Evolutionary conservation across 2,797 vertebrate species (phyloP).

Genomic region (Hipposideros larvatus): DNA sequence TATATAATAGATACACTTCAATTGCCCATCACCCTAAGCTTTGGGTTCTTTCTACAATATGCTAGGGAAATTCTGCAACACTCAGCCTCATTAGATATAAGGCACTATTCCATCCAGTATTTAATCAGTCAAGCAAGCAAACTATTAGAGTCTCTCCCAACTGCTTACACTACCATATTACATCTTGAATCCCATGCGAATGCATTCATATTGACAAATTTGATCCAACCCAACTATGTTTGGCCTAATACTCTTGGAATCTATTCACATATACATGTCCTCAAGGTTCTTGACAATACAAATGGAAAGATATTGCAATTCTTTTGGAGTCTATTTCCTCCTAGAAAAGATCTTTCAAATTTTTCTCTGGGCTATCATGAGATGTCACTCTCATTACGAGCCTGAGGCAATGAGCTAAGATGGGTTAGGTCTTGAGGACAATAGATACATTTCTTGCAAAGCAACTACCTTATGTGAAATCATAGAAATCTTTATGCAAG

Average conservation of each 20-base stretch:
- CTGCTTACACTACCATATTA: background rate
- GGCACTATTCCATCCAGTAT: background rate
- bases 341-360: background rate
- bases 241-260: background rate
- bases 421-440: background rate
- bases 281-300: background rate
- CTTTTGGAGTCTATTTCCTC: background rate
- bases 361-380: background rate
- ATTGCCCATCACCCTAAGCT: background rate
- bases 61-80: background rate
- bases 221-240: background rate
- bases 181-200: slow-evolving; percentile 19
- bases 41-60: background rate
- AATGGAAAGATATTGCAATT: background rate
- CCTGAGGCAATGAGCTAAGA: background rate
- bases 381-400: background rate
- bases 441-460: background rate
- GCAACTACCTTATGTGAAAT: background rate
- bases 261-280: background rate
- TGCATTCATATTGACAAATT: slow-evolving; percentile 16
- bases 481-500: background rate
- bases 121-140: slow-evolving; percentile 37
- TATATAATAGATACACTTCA: background rate
- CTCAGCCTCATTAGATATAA: background rate
- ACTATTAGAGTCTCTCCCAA: background rate